Evolutionary conservation across 2,888 invertebrate species (phyloP).

Genomic region (Drosophila nr. perissopoda): DNA sequence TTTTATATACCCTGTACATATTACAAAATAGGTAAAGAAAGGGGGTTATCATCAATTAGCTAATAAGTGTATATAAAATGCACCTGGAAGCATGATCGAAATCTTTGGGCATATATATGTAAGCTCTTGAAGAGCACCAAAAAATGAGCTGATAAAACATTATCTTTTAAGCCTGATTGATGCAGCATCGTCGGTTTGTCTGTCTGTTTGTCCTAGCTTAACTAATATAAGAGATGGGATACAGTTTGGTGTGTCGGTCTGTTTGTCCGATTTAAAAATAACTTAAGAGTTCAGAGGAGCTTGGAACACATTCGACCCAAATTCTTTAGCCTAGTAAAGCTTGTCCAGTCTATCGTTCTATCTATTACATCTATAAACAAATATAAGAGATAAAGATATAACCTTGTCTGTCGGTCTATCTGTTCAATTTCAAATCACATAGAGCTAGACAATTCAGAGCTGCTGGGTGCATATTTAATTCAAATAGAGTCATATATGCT

Average conservation of each 20-base stretch:
- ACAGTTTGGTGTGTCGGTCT: not conserved
- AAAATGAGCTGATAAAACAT: not conserved
- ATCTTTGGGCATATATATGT: not conserved
- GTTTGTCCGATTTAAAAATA: not conserved
- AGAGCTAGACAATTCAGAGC: not conserved
- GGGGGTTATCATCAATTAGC: not conserved
- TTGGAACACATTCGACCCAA: no score
- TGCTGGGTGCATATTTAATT: not conserved
- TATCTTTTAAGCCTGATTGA: no score
- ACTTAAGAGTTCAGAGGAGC: not conserved
- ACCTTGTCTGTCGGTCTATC: not conserved
- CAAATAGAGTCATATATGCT: not conserved
- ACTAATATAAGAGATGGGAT: not conserved
- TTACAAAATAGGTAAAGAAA: not conserved
- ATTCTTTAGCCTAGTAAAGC: not conserved
- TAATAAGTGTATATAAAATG: not conserved
- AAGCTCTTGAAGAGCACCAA: not conserved
- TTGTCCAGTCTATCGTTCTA: not conserved
- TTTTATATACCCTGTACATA: slow-evolving; percentile 22
- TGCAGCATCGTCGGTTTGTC: not conserved
- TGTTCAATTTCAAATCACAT: not conserved
- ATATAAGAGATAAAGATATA: not conserved
- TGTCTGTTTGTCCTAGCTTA: not conserved
- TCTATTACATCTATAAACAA: not conserved
- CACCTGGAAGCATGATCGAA: not conserved